A percentile compares a stretch with the other conserved stretches of the same genome.
phyloP scores from a whole-genome alignment of 2,888 invertebrate genomes.

The Dicroscelio sp. region DNA sequence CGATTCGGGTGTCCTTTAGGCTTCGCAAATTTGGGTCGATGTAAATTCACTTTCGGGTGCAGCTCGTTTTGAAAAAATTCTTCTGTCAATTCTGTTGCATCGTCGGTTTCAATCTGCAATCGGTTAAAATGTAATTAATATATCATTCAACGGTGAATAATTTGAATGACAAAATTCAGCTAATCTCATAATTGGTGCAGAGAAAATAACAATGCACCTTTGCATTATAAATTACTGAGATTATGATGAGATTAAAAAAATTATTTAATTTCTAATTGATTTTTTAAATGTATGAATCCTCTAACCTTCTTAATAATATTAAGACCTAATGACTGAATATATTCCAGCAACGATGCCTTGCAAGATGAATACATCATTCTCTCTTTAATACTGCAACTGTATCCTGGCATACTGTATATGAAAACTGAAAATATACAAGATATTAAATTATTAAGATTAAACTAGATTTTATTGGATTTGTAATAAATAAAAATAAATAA shows the following conservation, averaged over 20 bases:
- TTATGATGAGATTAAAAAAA: not conserved
- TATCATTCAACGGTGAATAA: too few species aligned
- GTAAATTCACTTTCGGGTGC: conserved; percentile 97
- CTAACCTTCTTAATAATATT: conserved; percentile 97
- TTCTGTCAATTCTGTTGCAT: conserved; percentile 97
- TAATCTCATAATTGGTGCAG: too few species aligned
- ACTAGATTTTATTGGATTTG: not conserved
- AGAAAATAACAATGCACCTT: too few species aligned
- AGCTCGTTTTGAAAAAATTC: conserved; percentile 98
- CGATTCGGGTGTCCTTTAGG: conserved; percentile 99
- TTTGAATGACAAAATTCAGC: too few species aligned
- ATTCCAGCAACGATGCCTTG: conserved; percentile 97
- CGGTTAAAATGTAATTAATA: too few species aligned
- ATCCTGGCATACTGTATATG: conserved; percentile 99
- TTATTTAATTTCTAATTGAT: too few species aligned
- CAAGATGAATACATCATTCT: conserved; percentile 99
- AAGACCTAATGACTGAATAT: conserved; percentile 95
- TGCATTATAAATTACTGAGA: too few species aligned
- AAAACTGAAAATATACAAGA: conserved; percentile 94
- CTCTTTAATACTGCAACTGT: conserved; percentile 98
- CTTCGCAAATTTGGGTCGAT: conserved; percentile 98
- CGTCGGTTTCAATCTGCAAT: conserved; percentile 92
- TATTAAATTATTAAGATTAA: not conserved
- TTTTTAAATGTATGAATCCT: too few species aligned
- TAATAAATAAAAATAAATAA: not conserved